Percentiles rank a stretch among this genome's conserved stretches.
These are phyloP conservation scores for Brassicogethes aeneus DNA, from an alignment of 2,888 invertebrate genomes.

Conservation along the genomic window DNA sequence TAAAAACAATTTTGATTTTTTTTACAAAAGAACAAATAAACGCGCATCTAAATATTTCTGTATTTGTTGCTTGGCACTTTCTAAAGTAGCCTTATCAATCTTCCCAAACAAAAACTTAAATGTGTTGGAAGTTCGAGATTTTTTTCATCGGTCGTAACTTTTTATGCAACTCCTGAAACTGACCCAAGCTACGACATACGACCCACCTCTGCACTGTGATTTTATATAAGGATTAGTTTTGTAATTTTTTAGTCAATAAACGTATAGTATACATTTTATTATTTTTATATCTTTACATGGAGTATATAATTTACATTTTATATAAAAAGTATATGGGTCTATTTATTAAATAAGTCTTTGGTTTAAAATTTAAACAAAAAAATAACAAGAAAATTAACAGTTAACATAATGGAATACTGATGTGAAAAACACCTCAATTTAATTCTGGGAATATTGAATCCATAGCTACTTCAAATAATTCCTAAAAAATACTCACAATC, in stretches of 20 bases:
- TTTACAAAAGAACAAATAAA: slow-evolving; percentile 13
- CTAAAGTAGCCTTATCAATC: slow-evolving; percentile 68
- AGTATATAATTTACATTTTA: too few relatives aligned
- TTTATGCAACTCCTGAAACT: slow-evolving; percentile 71
- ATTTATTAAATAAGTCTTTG: too few relatives aligned
- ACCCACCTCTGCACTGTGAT: too few relatives aligned
- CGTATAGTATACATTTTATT: too few relatives aligned
- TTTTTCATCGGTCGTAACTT: slow-evolving; percentile 77
- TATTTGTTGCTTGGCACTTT: slow-evolving; percentile 73
- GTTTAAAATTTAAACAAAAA: too few relatives aligned
- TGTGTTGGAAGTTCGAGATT: slow-evolving; percentile 75
- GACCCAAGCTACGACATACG: slow-evolving; percentile 50
- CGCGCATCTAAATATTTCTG: slow-evolving; percentile 80
- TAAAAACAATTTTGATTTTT: slow-evolving; percentile 34
- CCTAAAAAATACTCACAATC: slow-evolving; percentile 33
- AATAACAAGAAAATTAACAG: too few relatives aligned
- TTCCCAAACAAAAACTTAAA: slow-evolving; percentile 78
- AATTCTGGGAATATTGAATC: slow-evolving; percentile 47
- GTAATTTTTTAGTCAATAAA: too few relatives aligned
- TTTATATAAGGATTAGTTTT: too few relatives aligned
- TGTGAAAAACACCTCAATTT: too few relatives aligned
- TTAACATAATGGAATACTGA: too few relatives aligned
- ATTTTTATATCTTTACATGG: too few relatives aligned
- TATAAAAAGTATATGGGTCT: too few relatives aligned
- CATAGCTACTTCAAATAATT: slow-evolving; percentile 44